phyloP scores from a whole-genome alignment of 2,888 invertebrate genomes.

The Abscondita cerata region DNA sequence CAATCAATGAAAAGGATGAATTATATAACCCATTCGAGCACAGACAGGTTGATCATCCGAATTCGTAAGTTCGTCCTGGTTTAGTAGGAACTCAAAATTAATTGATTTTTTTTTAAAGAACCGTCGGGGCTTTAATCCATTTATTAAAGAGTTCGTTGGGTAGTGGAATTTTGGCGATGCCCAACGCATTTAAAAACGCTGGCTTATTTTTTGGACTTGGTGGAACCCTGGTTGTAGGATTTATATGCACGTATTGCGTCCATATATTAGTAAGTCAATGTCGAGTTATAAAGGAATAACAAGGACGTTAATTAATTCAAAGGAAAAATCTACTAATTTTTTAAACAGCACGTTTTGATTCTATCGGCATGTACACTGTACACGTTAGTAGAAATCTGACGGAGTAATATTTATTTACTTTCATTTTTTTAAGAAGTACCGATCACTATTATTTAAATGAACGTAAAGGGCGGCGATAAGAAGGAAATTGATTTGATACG shows the following conservation, averaged over 20 bases:
- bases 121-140: conserved; percentile 85
- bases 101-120: conserved; percentile 63
- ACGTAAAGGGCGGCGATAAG: no score
- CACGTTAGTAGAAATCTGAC: no score
- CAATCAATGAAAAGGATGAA: conserved; percentile 62
- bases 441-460: no score
- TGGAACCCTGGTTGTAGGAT: conserved; percentile 84
- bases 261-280: conserved; percentile 78
- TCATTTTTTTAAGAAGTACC: no score
- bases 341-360: no score
- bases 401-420: no score
- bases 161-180: conserved; percentile 96
- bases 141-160: conserved; percentile 94
- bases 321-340: no score
- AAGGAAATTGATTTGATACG: no score
- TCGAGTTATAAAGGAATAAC: no score
- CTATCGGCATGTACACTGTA: no score
- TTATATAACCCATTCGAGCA: conserved; percentile 77
- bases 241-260: conserved; percentile 93
- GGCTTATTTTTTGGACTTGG: conserved; percentile 84
- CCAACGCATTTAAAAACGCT: conserved; percentile 89
- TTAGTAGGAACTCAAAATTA: neutral
- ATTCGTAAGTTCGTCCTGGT: conserved; percentile 64
- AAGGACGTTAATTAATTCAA: no score
- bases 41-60: conserved; percentile 70